Conservation (phyloP, 2,888 invertebrate genomes). For the Actias luna region DNA sequence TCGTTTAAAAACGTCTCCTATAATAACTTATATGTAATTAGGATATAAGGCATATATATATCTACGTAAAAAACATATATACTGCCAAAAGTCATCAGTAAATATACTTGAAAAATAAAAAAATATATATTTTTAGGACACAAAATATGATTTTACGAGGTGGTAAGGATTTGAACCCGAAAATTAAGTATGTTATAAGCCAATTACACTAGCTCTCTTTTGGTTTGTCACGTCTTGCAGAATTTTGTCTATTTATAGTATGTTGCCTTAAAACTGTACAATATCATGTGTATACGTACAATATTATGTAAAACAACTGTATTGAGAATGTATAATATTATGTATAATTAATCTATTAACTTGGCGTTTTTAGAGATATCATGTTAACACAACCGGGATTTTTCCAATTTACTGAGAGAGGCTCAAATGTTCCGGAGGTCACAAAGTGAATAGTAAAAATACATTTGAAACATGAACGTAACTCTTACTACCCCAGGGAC, state of each 20-base stretch:
- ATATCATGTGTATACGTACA: no score
- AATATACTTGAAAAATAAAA: neutral
- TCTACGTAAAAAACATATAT: neutral
- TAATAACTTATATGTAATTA: neutral
- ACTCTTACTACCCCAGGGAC: conserved; percentile 53
- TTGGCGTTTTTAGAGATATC: neutral
- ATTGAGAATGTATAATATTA: neutral
- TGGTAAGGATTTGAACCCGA: no score
- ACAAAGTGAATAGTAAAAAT: conserved; percentile 66
- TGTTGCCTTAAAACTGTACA: no score
- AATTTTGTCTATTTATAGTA: no score
- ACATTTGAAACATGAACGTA: conserved; percentile 62
- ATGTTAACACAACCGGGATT: conserved; percentile 20
- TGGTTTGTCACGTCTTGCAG: no score
- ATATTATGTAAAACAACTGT: no score
- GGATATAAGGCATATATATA: neutral
- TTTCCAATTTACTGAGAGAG: conserved; percentile 68
- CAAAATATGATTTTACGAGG: no score
- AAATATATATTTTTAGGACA: neutral
- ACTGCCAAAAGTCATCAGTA: neutral
- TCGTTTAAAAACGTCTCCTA: no score
- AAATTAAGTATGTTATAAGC: no score
- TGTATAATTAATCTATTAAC: neutral
- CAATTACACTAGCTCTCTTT: no score
- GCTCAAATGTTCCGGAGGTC: conserved; percentile 54